Base-by-base conservation (phyloP, 2,888 invertebrate species). In the Osedax fenrisi region DNA sequence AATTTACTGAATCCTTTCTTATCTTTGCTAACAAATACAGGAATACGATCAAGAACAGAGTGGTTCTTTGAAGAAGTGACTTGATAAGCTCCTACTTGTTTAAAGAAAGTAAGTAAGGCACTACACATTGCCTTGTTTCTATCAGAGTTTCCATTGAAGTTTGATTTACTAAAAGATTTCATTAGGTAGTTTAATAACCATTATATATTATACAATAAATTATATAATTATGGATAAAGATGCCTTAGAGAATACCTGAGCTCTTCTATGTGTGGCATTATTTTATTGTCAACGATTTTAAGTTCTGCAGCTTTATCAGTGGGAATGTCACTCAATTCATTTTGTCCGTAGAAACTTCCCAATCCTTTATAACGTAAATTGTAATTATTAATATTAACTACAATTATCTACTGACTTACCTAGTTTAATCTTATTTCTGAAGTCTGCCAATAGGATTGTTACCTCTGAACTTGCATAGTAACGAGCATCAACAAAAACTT, bases 381-480 rank as follows among this genome's bases (percentile, higher is more conserved):
- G 10, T 5, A 41, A 41, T 41, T 17, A 41, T 10, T 10, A n/a
- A n/a, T n/a, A n/a, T n/a, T 10, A 41, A 41, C 17, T 41, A 41
- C 17, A 41, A 41, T 10, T 41, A 41, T 10, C 22, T 22, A 56
- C n/a, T 25, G 23, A 67, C 79, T 66, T 71, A 83, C 84, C 84
- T 41, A 93, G 90, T 56, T 90, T 91, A 79, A 93, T 86, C 85
- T 94, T 94, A 80, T 90, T 90, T 82, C 94, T 90, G 85, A 91
- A 92, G 84, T 93, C 92, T 26, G 88, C 89, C 72, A 94, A 86
- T 81, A 91, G 90, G 79, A 89, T 89, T 73, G 89, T 89, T 68
- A 94, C 86, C 83, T 92, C 92, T 79, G 91, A 90, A 81, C 90
- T 90, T 3, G 92, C 92, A 80, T 90, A 89, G 78, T 89, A 88